These are phyloP conservation scores for Percopsis omiscomaycus DNA, from an alignment of 2,797 vertebrate species.

Conservation along the genomic window DNA sequence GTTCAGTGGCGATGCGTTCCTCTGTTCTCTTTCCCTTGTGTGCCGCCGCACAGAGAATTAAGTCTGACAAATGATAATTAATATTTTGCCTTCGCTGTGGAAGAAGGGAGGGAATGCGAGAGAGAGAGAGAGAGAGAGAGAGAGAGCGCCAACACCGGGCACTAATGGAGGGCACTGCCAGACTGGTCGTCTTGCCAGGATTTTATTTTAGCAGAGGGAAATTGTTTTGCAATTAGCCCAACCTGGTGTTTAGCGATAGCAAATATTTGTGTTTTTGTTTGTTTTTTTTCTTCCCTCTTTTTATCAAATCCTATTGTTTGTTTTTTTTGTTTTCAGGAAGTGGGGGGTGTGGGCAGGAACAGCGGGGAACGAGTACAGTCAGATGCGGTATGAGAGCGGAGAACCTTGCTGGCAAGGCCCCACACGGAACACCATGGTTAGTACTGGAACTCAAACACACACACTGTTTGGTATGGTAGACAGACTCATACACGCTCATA, in stretches of 20 bases:
- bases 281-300: conserved; percentile 1
- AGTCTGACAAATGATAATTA: conserved; percentile 74
- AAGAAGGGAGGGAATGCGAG: conserved; percentile 41
- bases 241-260: conserved; percentile 17
- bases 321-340: conserved; percentile 46
- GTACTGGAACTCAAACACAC: conserved; percentile 11
- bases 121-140: neutral
- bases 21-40: conserved; percentile 55
- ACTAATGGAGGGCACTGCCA: conserved; percentile 57
- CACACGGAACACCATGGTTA: conserved; percentile 65
- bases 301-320: neutral
- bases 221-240: conserved; percentile 41
- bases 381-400: conserved; percentile 73
- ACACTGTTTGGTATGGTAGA: neutral
- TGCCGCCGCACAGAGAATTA: conserved; percentile 58
- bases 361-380: conserved; percentile 61
- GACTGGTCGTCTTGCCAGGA: conserved; percentile 44
- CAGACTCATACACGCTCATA: conserved; percentile 6
- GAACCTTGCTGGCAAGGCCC: conserved; percentile 69
- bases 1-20: conserved; percentile 40
- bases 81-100: conserved; percentile 70
- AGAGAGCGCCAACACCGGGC: conserved; percentile 28
- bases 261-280: neutral
- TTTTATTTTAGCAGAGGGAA: conserved; percentile 47
- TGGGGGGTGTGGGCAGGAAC: conserved; percentile 69